phyloP scores from a whole-genome alignment of 2,797 vertebrate genomes.

The Ctenochaetus hawaiiensis region DNA sequence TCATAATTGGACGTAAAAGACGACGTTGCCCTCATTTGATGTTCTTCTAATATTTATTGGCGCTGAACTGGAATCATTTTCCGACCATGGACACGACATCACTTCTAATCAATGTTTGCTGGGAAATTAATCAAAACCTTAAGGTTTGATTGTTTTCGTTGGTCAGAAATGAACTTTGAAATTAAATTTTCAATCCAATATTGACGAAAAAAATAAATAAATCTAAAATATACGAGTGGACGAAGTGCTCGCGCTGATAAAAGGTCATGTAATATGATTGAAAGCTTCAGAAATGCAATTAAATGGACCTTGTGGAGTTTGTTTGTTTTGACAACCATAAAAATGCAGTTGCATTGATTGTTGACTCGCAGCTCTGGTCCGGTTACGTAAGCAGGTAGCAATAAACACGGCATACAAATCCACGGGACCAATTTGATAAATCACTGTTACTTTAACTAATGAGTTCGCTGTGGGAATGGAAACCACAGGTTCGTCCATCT shows the following conservation, averaged over 20 bases:
- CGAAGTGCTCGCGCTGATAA: neutral
- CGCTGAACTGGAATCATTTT: too few relatives aligned
- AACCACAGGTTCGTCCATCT: conserved; percentile 70
- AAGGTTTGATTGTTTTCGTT: neutral
- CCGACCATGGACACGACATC: too few relatives aligned
- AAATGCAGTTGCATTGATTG: conserved; percentile 11
- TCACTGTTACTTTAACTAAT: conserved; percentile 65
- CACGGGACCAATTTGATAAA: conserved; percentile 61
- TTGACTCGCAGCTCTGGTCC: neutral
- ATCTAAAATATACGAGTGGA: neutral
- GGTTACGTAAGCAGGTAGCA: conserved; percentile 50
- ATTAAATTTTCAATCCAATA: neutral
- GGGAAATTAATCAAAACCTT: neutral
- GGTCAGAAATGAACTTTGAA: neutral
- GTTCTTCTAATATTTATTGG: too few relatives aligned
- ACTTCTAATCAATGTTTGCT: too few relatives aligned
- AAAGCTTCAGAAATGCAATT: conserved; percentile 12
- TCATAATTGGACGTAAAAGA: too few relatives aligned
- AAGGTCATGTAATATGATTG: conserved; percentile 11
- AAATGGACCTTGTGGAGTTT: conserved; percentile 19
- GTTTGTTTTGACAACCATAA: conserved; percentile 40
- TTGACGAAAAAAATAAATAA: neutral
- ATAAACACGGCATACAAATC: conserved; percentile 35
- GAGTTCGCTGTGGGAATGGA: conserved; percentile 54
- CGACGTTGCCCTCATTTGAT: too few relatives aligned